Percentiles rank a stretch among this genome's conserved stretches.
Conservation (phyloP, 2,888 invertebrate genomes). For the Noctua pronuba region DNA sequence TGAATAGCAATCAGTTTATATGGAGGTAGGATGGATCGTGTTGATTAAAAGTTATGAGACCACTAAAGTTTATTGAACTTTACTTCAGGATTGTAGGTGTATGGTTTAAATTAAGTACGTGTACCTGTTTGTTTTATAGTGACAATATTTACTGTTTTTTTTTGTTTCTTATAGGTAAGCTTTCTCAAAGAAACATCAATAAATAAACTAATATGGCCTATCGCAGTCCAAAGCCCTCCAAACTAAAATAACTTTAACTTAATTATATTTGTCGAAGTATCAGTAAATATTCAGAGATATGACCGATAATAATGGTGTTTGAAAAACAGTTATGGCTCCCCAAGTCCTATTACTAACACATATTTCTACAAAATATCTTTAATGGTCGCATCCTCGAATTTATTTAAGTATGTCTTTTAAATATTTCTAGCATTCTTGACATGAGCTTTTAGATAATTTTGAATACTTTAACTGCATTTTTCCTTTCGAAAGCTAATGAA, state of each 20-base stretch:
- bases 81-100: not conserved
- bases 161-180: not conserved
- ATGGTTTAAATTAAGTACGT: constrained; percentile 3
- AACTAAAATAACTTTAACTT: constrained; percentile 2
- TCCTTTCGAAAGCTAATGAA: constrained; percentile 68
- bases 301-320: constrained; percentile 34
- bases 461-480: constrained; percentile 69
- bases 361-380: constrained; percentile 44
- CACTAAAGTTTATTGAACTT: constrained; percentile 7
- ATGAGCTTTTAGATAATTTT: constrained; percentile 72
- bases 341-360: constrained; percentile 44
- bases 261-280: constrained; percentile 26
- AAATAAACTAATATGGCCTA: not conserved
- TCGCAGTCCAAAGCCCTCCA: not conserved
- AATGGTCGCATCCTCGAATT: constrained; percentile 47
- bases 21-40: constrained; percentile 17
- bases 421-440: constrained; percentile 63
- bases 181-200: not conserved
- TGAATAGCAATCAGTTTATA: constrained; percentile 26
- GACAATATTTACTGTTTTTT: not conserved
- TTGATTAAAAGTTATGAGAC: constrained; percentile 37
- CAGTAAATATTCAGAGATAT: constrained; percentile 36
- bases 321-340: constrained; percentile 27
- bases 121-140: not conserved
- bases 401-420: constrained; percentile 44